These are phyloP conservation scores for Pterocles burchelli DNA, from an alignment of 2,113 vertebrate species.

Conservation along the genomic window DNA sequence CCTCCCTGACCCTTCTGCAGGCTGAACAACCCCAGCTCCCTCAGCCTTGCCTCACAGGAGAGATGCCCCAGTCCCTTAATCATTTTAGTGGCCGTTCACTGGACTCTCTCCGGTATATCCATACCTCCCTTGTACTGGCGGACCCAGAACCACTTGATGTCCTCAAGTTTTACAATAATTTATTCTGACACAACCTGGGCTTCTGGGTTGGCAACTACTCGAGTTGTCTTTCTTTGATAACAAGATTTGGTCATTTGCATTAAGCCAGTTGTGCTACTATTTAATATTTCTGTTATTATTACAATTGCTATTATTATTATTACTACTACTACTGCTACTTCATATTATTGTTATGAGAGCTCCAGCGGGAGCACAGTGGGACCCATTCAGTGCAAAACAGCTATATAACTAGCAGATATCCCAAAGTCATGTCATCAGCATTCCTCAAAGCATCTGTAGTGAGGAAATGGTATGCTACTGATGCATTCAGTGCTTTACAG, in stretches of 20 bases:
- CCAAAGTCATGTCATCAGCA: background rate
- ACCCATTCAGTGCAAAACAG: background rate
- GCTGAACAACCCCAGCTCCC: too few species aligned
- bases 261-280: background rate
- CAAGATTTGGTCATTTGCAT: background rate
- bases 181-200: background rate
- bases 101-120: background rate
- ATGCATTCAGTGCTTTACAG: background rate
- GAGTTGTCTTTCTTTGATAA: background rate
- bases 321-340: background rate
- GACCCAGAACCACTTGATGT: background rate
- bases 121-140: background rate
- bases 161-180: background rate
- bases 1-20: background rate
- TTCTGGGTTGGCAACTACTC: background rate
- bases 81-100: background rate
- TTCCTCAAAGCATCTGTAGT: background rate
- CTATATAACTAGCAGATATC: background rate
- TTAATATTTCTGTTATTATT: background rate
- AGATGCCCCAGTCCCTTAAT: background rate
- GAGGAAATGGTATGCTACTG: fast-evolving
- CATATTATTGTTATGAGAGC: background rate
- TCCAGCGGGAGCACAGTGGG: background rate
- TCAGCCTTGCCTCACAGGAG: background rate
- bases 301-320: too few species aligned